A percentile compares a stretch with the other conserved stretches of the same genome.
Conservation (phyloP, 2,113 vertebrate species). For the Oxyura jamaicensis region DNA sequence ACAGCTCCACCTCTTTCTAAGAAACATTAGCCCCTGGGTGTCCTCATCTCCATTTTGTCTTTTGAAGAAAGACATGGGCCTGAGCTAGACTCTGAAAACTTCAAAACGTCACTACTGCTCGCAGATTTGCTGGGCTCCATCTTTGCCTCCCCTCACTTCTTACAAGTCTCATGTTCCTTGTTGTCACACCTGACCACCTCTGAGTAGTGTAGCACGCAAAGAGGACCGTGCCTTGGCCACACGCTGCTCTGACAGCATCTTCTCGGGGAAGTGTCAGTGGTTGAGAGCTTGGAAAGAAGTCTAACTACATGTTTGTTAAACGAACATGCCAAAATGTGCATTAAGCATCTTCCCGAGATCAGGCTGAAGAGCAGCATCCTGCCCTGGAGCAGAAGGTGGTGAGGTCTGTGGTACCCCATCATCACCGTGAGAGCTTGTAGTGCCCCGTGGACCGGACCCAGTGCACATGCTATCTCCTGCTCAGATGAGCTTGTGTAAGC, state of each 20-base stretch:
- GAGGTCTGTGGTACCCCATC: neutral
- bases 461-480: neutral
- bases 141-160: neutral
- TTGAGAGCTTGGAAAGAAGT: neutral
- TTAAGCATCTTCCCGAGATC: neutral
- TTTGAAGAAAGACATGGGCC: neutral
- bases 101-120: neutral
- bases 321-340: neutral
- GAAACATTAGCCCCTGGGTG: neutral
- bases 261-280: neutral
- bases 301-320: neutral
- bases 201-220: neutral
- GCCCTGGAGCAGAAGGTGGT: neutral
- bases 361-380: neutral
- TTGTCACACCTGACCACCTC: neutral
- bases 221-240: neutral
- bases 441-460: neutral
- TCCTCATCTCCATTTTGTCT: neutral
- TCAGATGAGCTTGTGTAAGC: neutral
- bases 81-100: neutral
- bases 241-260: neutral
- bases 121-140: neutral
- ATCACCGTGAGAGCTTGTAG: neutral
- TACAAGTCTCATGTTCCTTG: neutral
- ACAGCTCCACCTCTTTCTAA: conserved; percentile 20